These are phyloP conservation scores for Hemaris fuciformis DNA, from an alignment of 2,888 invertebrate genomes.

Conservation along the genomic window DNA sequence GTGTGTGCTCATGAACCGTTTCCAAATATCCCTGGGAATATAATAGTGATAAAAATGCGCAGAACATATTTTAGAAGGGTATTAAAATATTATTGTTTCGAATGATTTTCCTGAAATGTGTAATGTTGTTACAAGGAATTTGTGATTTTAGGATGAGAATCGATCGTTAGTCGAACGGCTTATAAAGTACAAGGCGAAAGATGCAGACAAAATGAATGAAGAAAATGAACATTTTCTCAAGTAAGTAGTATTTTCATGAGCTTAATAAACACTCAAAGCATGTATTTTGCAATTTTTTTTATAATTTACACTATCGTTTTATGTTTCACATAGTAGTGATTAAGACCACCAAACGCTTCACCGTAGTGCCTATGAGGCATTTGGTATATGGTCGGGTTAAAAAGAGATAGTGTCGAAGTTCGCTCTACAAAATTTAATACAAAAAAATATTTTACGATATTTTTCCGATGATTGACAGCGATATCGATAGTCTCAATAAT, in stretches of 20 bases:
- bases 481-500: background rate
- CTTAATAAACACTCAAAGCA: constrained; percentile 29
- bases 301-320: constrained; percentile 23
- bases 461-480: background rate
- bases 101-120: background rate
- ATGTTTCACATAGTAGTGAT: constrained; percentile 15
- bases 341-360: background rate
- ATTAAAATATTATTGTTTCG: constrained; percentile 12
- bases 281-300: constrained; percentile 44
- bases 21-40: background rate
- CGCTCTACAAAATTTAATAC: background rate
- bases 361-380: background rate
- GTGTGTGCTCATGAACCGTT: constrained; percentile 7
- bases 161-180: constrained; percentile 91
- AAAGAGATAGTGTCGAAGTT: background rate
- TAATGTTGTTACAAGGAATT: constrained; percentile 11
- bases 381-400: background rate
- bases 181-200: constrained; percentile 95
- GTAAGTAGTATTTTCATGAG: constrained; percentile 77
- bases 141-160: constrained; percentile 90
- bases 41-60: constrained; percentile 30
- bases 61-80: constrained; percentile 36
- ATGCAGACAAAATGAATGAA: constrained; percentile 97
- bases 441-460: background rate
- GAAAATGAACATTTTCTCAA: constrained; percentile 96